Base-by-base conservation (phyloP, 2,888 invertebrate species). In the Luperina nickerlii region DNA sequence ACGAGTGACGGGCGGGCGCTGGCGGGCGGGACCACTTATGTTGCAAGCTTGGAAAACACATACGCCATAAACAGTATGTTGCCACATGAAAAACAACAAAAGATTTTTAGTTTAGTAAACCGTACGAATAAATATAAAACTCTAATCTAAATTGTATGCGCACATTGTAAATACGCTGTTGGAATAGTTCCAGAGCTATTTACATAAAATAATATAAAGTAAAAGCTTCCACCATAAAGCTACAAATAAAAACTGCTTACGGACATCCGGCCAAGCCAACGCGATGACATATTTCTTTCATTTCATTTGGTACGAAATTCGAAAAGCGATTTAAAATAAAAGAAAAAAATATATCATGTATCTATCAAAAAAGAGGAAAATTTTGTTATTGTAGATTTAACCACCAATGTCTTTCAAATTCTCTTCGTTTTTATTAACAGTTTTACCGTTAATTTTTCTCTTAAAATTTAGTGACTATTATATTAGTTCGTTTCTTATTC, bases 301-400 rank as follows among this genome's bases (percentile, higher is more conserved):
- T 88, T 90, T 89, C 89, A 90, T 88, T 91, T 90, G 91, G 88
- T 92, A 94, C 92, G 93, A 95, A 94, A 96, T 96, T 97, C 95
- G 94, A 97, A 96, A 95, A 95, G 94, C 88, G 91, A 95, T 95
- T 95, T 94, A 92, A 96, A 96, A 94, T 94, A 94, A 94, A 95
- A 94, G 91, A 94, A 94, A 95, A 95, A 95, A 94, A 94, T 92
- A 93, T 93, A 95, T 93, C 91, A 94, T 95, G 94, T 92, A 94
- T 93, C 96, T 93, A 95, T 96, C 96, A 96, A 95, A 96, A 96
- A 96, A 95, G 94, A 94, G 94, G 92, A 96, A 96, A 96, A 96
- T 94, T 96, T 96, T 96, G 94, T 95, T 95, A 96, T 95, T 94
- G 94, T 95, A 96, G 95, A 96, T 96, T 96, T 95, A 96, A 96